Conservation (phyloP, 1,140 invertebrate species). For the Cherax quadricarinatus region DNA sequence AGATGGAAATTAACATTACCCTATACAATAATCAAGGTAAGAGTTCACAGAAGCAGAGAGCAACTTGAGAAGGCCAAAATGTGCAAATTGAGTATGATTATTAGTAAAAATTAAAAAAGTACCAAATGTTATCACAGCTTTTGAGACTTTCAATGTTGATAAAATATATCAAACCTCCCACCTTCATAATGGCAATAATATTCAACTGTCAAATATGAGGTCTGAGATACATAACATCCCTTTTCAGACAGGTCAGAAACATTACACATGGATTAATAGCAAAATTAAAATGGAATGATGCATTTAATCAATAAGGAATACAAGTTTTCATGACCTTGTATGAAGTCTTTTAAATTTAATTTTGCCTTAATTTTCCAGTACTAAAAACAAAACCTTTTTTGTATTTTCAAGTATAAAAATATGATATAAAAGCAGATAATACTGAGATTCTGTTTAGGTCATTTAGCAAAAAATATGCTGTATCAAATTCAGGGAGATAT, state of each 20-base stretch:
- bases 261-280: neutral
- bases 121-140: constrained; percentile 70
- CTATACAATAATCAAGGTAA: neutral
- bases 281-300: neutral
- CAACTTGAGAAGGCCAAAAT: constrained; percentile 61
- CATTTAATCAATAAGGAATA: neutral
- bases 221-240: neutral
- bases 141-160: constrained; percentile 52
- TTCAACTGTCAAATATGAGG: neutral
- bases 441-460: constrained; percentile 45
- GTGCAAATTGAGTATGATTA: constrained; percentile 45
- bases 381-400: neutral
- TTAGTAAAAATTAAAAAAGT: constrained; percentile 40
- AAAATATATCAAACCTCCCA: constrained; percentile 3
- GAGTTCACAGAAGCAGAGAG: constrained; percentile 33
- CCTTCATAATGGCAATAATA: neutral
- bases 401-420: too few species aligned
- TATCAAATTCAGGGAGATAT: constrained; percentile 11
- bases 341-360: too few species aligned
- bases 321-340: neutral
- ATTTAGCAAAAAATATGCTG: neutral
- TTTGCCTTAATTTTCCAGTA: too few species aligned
- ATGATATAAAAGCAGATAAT: constrained; percentile 35
- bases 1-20: neutral
- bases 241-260: neutral